A percentile compares a stretch with the other conserved stretches of the same genome.
phyloP scores from a whole-genome alignment of 2,113 vertebrate species.

The Cromileptes altivelis region DNA sequence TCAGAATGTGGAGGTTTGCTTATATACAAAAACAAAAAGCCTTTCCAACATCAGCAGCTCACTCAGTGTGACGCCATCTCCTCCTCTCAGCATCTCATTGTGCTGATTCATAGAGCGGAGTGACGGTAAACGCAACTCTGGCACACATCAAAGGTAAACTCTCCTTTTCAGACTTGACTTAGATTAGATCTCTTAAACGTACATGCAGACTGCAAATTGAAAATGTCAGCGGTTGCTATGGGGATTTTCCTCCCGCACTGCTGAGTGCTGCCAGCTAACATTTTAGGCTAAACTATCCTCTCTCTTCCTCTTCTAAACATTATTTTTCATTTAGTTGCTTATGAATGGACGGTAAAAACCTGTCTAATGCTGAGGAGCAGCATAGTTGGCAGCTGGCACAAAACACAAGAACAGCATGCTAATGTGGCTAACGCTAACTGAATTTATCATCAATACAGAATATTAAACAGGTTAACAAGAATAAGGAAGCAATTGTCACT shows the following conservation, averaged over 20 bases:
- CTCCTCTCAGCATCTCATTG: slow-evolving; percentile 38
- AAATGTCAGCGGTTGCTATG: neutral
- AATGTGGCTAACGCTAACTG: slow-evolving; percentile 23
- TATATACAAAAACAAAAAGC: slow-evolving; percentile 31
- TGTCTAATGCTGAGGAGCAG: neutral
- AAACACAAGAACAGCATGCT: neutral
- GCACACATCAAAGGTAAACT: neutral
- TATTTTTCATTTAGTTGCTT: neutral
- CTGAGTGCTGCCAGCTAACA: slow-evolving; percentile 19
- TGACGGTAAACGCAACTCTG: slow-evolving; percentile 23
- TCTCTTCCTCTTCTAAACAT: neutral
- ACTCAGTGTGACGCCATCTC: slow-evolving; percentile 5
- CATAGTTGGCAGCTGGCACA: neutral
- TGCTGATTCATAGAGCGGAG: slow-evolving; percentile 41
- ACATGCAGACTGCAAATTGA: slow-evolving; percentile 23
- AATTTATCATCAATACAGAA: neutral
- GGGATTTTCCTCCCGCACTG: neutral
- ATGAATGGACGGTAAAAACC: neutral
- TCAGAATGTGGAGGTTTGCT: slow-evolving; percentile 70
- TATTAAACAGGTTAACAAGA: neutral
- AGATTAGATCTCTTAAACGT: slow-evolving; percentile 15
- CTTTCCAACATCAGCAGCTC: slow-evolving; percentile 34
- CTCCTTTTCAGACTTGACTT: neutral
- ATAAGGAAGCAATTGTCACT: neutral
- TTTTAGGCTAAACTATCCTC: neutral